Base-by-base conservation (phyloP, 2,113 vertebrate genomes). In the Dunckerocampus dactyliophorus region DNA sequence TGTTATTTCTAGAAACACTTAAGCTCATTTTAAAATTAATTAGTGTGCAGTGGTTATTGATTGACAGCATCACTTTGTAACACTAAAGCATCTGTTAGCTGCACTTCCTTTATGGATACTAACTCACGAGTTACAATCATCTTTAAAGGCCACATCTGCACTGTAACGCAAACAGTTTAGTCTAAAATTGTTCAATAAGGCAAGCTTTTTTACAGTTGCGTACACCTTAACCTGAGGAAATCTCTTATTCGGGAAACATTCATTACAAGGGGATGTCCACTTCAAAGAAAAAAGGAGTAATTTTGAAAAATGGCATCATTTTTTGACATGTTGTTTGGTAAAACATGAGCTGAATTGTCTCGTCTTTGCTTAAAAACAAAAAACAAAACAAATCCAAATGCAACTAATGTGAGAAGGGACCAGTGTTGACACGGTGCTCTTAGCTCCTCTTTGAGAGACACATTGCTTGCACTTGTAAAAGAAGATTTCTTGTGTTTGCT, bases 161-260 rank as follows among this genome's bases (percentile, higher is more conserved):
- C 64, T 19, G 3, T 54, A 34, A 64, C 12, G 11, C 22, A 20
- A 53, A 53, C n/a, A 20, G 17, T 20, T 62, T 20, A 62, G 42
- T 61, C 21, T 45, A 65, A 37, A 72, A 68, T 42, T 59, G 34
- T 50, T 34, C 63, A 67, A 68, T 82, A 87, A 88, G 85, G 85
- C 87, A 85, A 82, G 24, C 65, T 15, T 28, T 31, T 52, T 51
- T 51, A 69, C 61, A 65, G 59, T 76, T 75, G 37, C 67, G 59
- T 64, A 74, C 37, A 43, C 59, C 48, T 62, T 61, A 76, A 86
- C 87, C 84, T 86, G 87, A 88, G 85, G 80, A 78, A 67, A 63
- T 76, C 82, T 85, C 75, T 71, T 4, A 53, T 70, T 51, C n/a
- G 59, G 66, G 68, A 83, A 77, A 85, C 76, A 75, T 79, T 86